Evolutionary conservation across 2,797 vertebrate genomes (phyloP).

Genomic region (Gymnothorax javanicus): DNA sequence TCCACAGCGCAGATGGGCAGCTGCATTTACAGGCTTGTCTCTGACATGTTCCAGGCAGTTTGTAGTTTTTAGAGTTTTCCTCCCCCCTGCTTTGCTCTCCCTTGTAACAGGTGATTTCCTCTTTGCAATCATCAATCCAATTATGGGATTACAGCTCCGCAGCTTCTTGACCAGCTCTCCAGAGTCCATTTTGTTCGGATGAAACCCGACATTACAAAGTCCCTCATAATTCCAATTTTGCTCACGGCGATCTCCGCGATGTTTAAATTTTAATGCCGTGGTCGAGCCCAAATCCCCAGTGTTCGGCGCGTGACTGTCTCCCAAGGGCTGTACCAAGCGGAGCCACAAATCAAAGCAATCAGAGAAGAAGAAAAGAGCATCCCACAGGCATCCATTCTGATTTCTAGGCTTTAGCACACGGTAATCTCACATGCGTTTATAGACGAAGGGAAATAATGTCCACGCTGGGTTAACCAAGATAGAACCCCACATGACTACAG

Average conservation of each 20-base stretch:
- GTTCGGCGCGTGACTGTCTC: neutral
- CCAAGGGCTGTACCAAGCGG: neutral
- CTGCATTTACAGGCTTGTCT: neutral
- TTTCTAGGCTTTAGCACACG: neutral
- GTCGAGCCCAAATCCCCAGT: neutral
- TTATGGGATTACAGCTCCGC: slow-evolving; percentile 50
- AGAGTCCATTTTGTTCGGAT: slow-evolving; percentile 42
- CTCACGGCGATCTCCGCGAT: neutral
- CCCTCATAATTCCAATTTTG: slow-evolving; percentile 24
- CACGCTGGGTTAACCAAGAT: neutral
- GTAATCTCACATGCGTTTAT: too few species aligned
- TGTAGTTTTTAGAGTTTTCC: neutral
- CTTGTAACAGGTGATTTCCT: neutral
- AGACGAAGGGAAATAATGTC: neutral
- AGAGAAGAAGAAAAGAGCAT: neutral
- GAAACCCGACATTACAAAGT: slow-evolving; percentile 44
- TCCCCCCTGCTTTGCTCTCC: slow-evolving; percentile 6
- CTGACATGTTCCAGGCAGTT: too few species aligned
- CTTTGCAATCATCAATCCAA: slow-evolving; percentile 51
- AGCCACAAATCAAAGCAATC: slow-evolving; percentile 23
- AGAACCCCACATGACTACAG: neutral
- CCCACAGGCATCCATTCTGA: neutral
- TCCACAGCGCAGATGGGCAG: neutral
- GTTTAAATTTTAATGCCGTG: neutral
- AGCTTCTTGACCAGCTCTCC: slow-evolving; percentile 44